These are phyloP conservation scores for Elephas maximus DNA, from an alignment of 2,113 vertebrate genomes.

Conservation along the genomic window DNA sequence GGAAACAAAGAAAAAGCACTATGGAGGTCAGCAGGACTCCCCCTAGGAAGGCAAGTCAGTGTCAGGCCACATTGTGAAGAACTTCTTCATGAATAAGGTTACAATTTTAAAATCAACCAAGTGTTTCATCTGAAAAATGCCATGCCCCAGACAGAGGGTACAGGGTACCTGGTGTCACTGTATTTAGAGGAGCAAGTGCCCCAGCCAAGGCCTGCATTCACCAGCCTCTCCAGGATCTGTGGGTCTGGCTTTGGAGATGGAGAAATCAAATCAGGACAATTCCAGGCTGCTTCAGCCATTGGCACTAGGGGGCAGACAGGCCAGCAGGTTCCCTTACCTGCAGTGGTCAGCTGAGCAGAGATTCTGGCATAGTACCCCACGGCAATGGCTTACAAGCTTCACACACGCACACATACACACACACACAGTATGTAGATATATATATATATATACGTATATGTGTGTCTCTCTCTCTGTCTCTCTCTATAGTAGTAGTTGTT, in stretches of 20 bases:
- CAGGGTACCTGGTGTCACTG: accelerated
- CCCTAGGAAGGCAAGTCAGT: neutral
- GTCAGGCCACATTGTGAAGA: neutral
- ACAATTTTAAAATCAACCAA: neutral
- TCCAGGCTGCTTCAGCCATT: neutral
- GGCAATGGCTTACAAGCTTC: neutral
- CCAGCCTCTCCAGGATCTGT: neutral
- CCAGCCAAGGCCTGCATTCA: accelerated
- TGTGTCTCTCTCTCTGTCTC: too few species aligned
- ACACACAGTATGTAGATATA: too few species aligned
- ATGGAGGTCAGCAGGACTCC: accelerated
- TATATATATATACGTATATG: too few species aligned
- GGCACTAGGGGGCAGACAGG: neutral
- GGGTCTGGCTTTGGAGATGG: neutral
- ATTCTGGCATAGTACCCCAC: neutral
- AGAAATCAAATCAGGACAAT: neutral
- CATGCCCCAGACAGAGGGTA: too few species aligned
- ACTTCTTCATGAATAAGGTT: neutral
- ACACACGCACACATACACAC: neutral
- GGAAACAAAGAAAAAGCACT: neutral
- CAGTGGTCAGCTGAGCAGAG: accelerated
- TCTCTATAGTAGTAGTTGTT: too few species aligned
- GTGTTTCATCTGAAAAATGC: neutral
- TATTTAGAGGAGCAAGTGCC: neutral
- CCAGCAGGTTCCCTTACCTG: neutral